phyloP scores from a whole-genome alignment of 2,797 vertebrate genomes.

The Phataginus tricuspis region DNA sequence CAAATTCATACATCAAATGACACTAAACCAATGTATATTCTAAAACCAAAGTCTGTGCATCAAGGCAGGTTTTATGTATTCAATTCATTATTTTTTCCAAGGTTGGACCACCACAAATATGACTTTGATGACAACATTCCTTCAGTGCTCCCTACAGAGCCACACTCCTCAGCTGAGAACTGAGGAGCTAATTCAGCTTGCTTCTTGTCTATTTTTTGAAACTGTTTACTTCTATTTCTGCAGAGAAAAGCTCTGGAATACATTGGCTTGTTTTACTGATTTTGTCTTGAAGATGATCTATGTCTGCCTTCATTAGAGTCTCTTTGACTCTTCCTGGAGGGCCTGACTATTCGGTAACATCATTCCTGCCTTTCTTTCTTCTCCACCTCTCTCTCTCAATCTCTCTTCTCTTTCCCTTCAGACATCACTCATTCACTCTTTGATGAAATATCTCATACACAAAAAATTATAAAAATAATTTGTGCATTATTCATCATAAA shows the following conservation, averaged over 20 bases:
- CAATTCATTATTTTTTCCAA: neutral
- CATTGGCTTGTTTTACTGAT: neutral
- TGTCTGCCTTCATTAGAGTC: neutral
- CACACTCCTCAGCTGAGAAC: neutral
- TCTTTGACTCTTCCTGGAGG: neutral
- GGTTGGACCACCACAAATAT: neutral
- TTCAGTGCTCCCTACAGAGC: neutral
- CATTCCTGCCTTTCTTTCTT: neutral
- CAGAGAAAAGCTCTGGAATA: neutral
- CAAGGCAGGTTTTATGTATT: neutral
- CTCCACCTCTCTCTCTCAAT: accelerated
- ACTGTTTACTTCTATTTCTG: neutral
- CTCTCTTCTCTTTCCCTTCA: neutral
- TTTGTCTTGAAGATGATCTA: neutral
- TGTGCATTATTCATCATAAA: neutral
- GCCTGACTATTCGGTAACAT: neutral
- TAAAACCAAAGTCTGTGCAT: neutral
- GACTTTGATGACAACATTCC: neutral
- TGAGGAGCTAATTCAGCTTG: neutral
- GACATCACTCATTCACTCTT: neutral
- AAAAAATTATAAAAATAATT: neutral
- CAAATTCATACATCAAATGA: neutral
- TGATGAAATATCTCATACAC: neutral
- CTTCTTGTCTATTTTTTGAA: neutral
- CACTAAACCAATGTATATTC: neutral